phyloP scores from a whole-genome alignment of 2,888 invertebrate genomes.

The Sphinx pinastri region DNA sequence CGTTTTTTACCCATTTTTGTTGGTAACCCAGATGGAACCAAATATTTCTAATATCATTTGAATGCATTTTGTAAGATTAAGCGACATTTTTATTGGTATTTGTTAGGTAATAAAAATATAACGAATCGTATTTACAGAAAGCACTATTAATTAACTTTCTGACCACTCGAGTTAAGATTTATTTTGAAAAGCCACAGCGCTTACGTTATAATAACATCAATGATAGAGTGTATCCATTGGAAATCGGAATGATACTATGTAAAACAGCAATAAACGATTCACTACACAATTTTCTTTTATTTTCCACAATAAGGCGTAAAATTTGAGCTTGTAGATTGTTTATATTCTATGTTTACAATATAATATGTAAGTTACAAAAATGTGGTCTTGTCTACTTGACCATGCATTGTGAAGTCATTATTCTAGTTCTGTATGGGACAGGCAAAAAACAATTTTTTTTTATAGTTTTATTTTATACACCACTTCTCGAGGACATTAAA shows the following conservation, averaged over 20 bases:
- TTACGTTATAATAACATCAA: background rate
- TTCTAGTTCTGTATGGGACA: no score
- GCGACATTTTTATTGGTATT: background rate
- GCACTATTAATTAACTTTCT: background rate
- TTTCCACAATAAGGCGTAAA: background rate
- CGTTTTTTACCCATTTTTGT: background rate
- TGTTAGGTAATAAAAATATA: background rate
- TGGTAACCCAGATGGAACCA: no score
- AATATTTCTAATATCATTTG: constrained; percentile 3
- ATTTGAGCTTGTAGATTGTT: no score
- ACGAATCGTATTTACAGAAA: background rate
- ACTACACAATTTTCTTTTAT: background rate
- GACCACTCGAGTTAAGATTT: background rate
- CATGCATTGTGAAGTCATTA: no score
- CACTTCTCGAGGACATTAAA: no score
- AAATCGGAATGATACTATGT: background rate
- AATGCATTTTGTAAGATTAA: constrained; percentile 18
- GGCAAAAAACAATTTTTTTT: no score
- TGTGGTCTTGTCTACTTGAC: no score
- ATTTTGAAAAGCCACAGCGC: background rate
- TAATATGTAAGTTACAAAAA: no score
- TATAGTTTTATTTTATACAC: no score
- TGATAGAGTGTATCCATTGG: background rate
- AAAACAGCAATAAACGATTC: constrained; percentile 13
- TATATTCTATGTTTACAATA: no score